These are phyloP conservation scores for Crotophaga sulcirostris DNA, from an alignment of 2,113 vertebrate genomes.

Conservation along the genomic window DNA sequence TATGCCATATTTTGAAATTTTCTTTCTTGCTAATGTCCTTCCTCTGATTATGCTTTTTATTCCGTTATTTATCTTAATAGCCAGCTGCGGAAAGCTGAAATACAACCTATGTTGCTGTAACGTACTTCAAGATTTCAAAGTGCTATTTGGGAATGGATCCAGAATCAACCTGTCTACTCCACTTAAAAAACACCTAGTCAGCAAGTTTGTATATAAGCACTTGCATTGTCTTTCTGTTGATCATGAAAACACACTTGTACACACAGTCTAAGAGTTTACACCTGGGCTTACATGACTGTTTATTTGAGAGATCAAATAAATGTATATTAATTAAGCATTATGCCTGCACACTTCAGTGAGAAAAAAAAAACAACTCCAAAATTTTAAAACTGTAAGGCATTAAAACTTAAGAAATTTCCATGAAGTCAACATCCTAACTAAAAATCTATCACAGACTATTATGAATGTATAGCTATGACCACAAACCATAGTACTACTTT, in stretches of 20 bases:
- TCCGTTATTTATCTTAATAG: not conserved
- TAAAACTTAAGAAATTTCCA: not conserved
- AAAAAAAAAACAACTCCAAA: not conserved
- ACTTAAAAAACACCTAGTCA: not conserved
- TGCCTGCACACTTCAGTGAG: not conserved
- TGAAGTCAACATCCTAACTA: not conserved
- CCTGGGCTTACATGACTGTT: not conserved
- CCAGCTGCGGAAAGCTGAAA: not conserved
- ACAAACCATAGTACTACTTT: not conserved
- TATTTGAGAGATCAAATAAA: not conserved
- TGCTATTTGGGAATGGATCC: not conserved
- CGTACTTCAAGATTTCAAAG: not conserved
- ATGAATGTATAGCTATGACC: not conserved
- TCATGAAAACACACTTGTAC: not conserved
- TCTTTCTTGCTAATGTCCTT: not conserved
- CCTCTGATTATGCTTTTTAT: not conserved
- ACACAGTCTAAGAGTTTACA: not conserved
- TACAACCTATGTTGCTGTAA: not conserved
- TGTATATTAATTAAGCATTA: not conserved
- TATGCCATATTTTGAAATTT: not conserved
- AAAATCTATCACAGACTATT: not conserved
- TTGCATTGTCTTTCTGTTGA: not conserved
- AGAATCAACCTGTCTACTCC: not conserved
- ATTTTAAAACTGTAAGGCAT: not conserved
- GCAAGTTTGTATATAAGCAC: not conserved